Conservation (phyloP, 2,888 invertebrate genomes). For the Ophion ellenae region DNA sequence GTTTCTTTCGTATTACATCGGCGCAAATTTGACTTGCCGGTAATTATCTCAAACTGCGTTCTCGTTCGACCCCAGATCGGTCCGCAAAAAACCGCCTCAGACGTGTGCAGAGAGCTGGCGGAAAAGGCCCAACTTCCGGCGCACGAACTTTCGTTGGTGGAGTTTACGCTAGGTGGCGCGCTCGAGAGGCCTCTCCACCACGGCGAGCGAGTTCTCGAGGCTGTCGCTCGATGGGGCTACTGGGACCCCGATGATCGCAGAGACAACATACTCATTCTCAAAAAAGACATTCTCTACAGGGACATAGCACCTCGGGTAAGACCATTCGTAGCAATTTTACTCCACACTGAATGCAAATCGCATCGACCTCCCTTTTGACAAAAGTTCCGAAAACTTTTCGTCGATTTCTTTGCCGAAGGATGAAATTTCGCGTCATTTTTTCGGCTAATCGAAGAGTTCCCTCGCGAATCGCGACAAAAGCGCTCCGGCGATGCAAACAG, state of each 20-base stretch:
- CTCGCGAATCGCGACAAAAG: too few relatives aligned
- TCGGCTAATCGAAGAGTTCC: neutral
- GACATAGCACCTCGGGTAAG: conserved; percentile 82
- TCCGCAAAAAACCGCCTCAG: conserved; percentile 91
- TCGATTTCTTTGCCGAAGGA: neutral
- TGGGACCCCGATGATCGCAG: conserved; percentile 95
- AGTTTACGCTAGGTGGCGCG: conserved; percentile 91
- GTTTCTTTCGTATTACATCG: too few relatives aligned
- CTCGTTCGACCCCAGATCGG: conserved; percentile 86
- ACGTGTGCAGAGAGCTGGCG: conserved; percentile 90
- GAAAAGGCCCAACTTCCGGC: conserved; percentile 87
- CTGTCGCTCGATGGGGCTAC: conserved; percentile 92
- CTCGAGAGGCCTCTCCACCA: conserved; percentile 92
- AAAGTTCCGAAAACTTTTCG: neutral
- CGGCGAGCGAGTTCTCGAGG: conserved; percentile 88
- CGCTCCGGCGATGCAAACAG: neutral
- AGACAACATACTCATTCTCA: conserved; percentile 91
- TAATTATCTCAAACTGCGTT: neutral
- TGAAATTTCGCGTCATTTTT: too few relatives aligned
- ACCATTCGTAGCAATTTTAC: neutral
- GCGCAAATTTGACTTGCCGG: too few relatives aligned
- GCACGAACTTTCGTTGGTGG: conserved; percentile 91
- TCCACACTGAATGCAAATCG: neutral
- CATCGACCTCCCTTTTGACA: neutral
- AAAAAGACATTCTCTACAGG: conserved; percentile 81